Evolutionary conservation across 1,140 invertebrate species (phyloP), one percentile per base, ranked within the genome.

Genomic region (Archegozetes longisetosus): DNA sequence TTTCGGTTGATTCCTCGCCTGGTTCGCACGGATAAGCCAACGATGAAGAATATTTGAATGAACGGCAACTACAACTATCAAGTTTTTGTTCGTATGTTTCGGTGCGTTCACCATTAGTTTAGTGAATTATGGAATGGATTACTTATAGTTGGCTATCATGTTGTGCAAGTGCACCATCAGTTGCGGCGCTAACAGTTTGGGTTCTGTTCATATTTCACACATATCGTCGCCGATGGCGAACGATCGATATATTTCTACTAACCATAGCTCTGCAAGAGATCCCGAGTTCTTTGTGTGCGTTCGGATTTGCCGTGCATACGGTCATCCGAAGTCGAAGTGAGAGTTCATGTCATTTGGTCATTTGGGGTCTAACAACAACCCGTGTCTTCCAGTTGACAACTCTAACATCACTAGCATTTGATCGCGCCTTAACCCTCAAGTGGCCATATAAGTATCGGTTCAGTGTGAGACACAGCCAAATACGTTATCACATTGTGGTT

Each of bases 161-260:
- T 12, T 66, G 64, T 23, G 60, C 64, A 2, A 48, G 57, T 28
- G 62, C 66, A 1, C 64, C 66, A 1, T 23, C 65, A 17, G 51
- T 68, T 6, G 61, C 61, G 0, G 61, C 64, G 51, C 60, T 71
- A 3, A 58, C 66, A 23, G 63, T 70, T 20, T 69, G 69, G 66
- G 63, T 68, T 14, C 58, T 70, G 17, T 65, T 66, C 23, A 65
- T 70, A 4, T 67, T 78, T 66, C 76, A 78, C 66, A 75, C 74
- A 46, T 76, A 77, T 62, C 72, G 77, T 17, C 67, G 71, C 0
- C 68, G 72, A 24, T 73, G 78, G 70, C 67, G 77, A 23, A 74
- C 74, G n/a, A 73, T 78, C 61, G 78, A 80, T 56, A 70, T 79
- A 23, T 74, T 80, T 32, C 67, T 79, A 17, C 71, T 77, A 17